Conservation (phyloP, 2,888 invertebrate genomes). For the Drosophila lutescens region DNA sequence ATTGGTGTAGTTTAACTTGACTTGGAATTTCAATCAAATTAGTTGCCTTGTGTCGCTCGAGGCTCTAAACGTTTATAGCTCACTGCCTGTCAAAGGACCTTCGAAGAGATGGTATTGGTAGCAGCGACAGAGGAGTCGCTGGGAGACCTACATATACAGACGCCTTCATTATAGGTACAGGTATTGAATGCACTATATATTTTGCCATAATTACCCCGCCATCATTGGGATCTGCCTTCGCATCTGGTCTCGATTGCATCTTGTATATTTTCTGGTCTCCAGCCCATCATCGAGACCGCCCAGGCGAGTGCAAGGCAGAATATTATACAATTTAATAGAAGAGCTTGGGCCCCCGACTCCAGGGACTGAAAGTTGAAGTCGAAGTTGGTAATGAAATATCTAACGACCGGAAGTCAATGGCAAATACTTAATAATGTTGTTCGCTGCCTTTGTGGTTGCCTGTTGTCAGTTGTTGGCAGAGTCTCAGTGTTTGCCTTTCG, state of each 20-base stretch:
- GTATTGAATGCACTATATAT: slow-evolving; percentile 43
- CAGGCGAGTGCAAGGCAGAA: slow-evolving; percentile 22
- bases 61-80: slow-evolving; percentile 49
- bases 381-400: slow-evolving; percentile 79
- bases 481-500: slow-evolving; percentile 52
- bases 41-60: slow-evolving; percentile 61
- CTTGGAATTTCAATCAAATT: slow-evolving; percentile 59
- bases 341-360: slow-evolving; percentile 6
- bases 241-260: slow-evolving; percentile 38
- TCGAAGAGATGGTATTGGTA: slow-evolving; percentile 4
- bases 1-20: slow-evolving; percentile 32
- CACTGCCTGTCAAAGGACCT: slow-evolving; percentile 67
- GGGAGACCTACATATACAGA: slow-evolving; percentile 19
- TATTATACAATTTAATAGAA: slow-evolving; percentile 64
- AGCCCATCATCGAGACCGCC: slow-evolving; percentile 24
- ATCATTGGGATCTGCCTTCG: slow-evolving; percentile 25
- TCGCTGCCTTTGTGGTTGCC: slow-evolving; percentile 64
- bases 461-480: slow-evolving; percentile 33
- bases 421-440: slow-evolving; percentile 82
- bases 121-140: slow-evolving; percentile 18
- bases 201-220: slow-evolving; percentile 32
- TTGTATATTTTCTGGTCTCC: slow-evolving; percentile 6
- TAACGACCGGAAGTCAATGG: slow-evolving; percentile 82
- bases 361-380: slow-evolving; percentile 31
- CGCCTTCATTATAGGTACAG: slow-evolving; percentile 27